These are phyloP conservation scores for Aphelenchoides avenae DNA, from an alignment of 1,140 invertebrate species.

Conservation along the genomic window DNA sequence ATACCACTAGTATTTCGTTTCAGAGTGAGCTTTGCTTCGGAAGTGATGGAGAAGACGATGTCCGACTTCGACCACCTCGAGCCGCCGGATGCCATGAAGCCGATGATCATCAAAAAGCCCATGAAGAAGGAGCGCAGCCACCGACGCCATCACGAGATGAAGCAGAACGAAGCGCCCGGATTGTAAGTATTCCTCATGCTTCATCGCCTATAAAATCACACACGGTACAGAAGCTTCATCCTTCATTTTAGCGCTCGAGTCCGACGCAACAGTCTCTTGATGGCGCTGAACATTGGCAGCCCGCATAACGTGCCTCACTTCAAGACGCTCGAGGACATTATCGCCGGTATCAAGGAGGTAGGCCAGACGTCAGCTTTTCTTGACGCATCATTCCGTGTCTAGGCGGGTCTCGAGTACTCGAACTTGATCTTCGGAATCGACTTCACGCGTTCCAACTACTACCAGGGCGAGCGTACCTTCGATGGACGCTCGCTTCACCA, in stretches of 20 bases:
- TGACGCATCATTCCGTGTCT: constrained; percentile 23
- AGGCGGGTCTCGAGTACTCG: constrained; percentile 62
- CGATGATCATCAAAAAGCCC: constrained; percentile 56
- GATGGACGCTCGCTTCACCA: constrained; percentile 60
- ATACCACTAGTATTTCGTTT: constrained; percentile 12
- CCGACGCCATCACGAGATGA: constrained; percentile 40
- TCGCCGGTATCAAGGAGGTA: constrained; percentile 55
- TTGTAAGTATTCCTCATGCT: constrained; percentile 40
- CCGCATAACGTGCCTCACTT: constrained; percentile 58
- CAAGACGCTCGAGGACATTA: constrained; percentile 58
- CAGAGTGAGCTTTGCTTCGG: constrained; percentile 57
- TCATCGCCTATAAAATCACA: constrained; percentile 4
- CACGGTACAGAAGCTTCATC: constrained; percentile 4
- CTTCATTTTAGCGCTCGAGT: constrained; percentile 47
- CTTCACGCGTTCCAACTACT: constrained; percentile 64
- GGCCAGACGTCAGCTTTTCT: background rate
- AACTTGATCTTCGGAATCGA: constrained; percentile 63
- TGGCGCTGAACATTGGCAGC: constrained; percentile 58
- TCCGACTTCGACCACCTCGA: background rate
- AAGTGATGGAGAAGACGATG: constrained; percentile 53
- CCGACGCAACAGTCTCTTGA: constrained; percentile 53
- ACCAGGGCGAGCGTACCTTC: constrained; percentile 63
- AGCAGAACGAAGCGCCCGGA: constrained; percentile 51
- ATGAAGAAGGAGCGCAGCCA: constrained; percentile 56
- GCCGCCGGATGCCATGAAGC: constrained; percentile 17